Evolutionary conservation across 2,113 vertebrate genomes (phyloP), one percentile per base, ranked within the genome.

Genomic region (Calyptommatus sinebrachiatus): DNA sequence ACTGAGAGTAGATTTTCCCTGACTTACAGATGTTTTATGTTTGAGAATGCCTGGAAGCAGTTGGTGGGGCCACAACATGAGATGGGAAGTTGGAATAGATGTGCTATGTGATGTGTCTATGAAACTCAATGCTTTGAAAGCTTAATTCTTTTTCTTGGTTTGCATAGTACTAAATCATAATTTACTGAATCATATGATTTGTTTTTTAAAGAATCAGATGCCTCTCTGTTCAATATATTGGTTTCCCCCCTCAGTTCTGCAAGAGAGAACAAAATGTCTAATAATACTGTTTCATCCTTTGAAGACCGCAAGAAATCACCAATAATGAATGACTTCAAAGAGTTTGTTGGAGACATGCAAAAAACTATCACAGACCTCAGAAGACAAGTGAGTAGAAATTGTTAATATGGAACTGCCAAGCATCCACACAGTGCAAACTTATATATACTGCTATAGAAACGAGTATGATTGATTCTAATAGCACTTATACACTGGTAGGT

Each of bases 341-440:
- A 98, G 73, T 98, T 99, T 87, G 95, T 99, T 83, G 82, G 94
- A 28, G 97, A 99, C 89, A 97, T 99, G 96, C 98, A 99, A 88
- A 97, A 96, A 92, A 99, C 97, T 12, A 99, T 99, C 90, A 96
- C 94, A 50, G 95, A 96, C 92, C 97, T 99, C 94, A 96, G 97
- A 91, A 97, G 94, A 87, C 97, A 99, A 97, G 98, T 97, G 78
- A 84, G 18, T 20, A 76, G 26, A 53, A 65, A 29, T 12, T 4
- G 57, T 1, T 76, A 50, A 48, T n/a, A 70, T 26, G 53, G 60
- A 5, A 70, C 26, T 62, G 29, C 12, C 16, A 28, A 41, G 75
- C 1, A 53, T 72, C 85, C 80, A 2, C 28, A 8, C 76, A 78
- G 21, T 26, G 41, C 26, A 26, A 71, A 78, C 28, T 21, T 10